A percentile compares a stretch with the other conserved stretches of the same genome.
Conservation (phyloP, 2,888 invertebrate species). For the Tipula helvola region DNA sequence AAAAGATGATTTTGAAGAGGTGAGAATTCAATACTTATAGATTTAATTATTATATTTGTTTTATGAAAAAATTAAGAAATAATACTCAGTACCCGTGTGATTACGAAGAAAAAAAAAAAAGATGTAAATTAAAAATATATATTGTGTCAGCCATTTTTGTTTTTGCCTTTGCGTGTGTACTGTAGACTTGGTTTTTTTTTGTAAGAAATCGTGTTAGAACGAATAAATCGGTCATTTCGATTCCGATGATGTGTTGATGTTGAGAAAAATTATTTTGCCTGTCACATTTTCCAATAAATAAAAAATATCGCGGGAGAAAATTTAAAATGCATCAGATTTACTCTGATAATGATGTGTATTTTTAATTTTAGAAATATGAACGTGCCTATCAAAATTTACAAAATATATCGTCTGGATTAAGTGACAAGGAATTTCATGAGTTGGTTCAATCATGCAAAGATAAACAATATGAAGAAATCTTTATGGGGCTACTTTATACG, state of each 20-base stretch:
- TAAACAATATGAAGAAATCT: conserved; percentile 82
- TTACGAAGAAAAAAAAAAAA: not conserved
- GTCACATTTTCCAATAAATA: conserved; percentile 21
- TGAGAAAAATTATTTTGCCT: not conserved
- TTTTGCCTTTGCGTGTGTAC: conserved; percentile 29
- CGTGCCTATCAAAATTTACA: conserved; percentile 68
- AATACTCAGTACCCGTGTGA: not conserved
- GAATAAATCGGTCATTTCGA: not conserved
- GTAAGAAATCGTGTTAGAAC: not conserved
- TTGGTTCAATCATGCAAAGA: conserved; percentile 80
- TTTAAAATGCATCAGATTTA: not conserved
- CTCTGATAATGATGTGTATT: conserved; percentile 15
- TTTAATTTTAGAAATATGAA: conserved; percentile 71
- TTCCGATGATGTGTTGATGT: conserved; percentile 7
- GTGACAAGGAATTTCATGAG: conserved; percentile 90
- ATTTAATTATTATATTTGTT: not conserved
- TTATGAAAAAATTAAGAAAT: conserved; percentile 19
- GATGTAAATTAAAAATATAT: not conserved
- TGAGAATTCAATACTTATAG: conserved; percentile 35
- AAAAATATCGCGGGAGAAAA: conserved; percentile 32
- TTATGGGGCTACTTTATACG: conserved; percentile 75
- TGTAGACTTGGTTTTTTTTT: conserved; percentile 19
- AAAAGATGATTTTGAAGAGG: conserved; percentile 86
- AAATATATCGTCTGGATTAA: conserved; percentile 65
- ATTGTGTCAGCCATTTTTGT: conserved; percentile 35